Conservation (phyloP, 2,888 invertebrate species). For the Coelopa pilipes region DNA sequence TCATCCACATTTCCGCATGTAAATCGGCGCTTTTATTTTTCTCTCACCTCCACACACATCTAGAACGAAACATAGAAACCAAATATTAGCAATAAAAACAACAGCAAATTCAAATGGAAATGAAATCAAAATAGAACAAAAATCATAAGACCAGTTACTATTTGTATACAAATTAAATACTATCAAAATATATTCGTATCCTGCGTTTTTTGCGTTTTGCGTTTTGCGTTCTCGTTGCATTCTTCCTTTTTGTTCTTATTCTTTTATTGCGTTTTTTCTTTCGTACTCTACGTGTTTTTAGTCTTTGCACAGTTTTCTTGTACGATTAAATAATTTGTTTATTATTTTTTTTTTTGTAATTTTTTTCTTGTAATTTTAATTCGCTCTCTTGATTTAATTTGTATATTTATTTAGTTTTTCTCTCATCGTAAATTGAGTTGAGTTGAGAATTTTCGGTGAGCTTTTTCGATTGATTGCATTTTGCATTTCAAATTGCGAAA, state of each 20-base stretch:
- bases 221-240: slow-evolving; percentile 32
- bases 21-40: slow-evolving; percentile 38
- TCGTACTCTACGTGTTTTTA: slow-evolving; percentile 39
- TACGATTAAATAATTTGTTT: no score
- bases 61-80: neutral
- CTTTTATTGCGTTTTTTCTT: slow-evolving; percentile 33
- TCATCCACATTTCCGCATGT: slow-evolving; percentile 36
- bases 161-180: neutral
- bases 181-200: slow-evolving; percentile 1
- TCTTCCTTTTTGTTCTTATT: slow-evolving; percentile 18
- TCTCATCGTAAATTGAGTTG: slow-evolving; percentile 5
- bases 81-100: neutral
- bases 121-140: neutral
- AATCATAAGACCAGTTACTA: no score
- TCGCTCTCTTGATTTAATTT: slow-evolving; percentile 31
- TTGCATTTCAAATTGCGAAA: no score
- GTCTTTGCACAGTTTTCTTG: slow-evolving; percentile 39
- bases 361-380: neutral
- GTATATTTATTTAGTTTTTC: slow-evolving; percentile 29
- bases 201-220: slow-evolving; percentile 31
- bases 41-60: slow-evolving; percentile 22
- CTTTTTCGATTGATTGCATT: neutral
- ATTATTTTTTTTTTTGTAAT: no score
- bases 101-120: neutral
- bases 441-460: slow-evolving; percentile 7